Percentiles rank a stretch among this genome's conserved stretches.
Conservation (phyloP, 2,797 vertebrate species). For the Melanotaenia trifasciata region DNA sequence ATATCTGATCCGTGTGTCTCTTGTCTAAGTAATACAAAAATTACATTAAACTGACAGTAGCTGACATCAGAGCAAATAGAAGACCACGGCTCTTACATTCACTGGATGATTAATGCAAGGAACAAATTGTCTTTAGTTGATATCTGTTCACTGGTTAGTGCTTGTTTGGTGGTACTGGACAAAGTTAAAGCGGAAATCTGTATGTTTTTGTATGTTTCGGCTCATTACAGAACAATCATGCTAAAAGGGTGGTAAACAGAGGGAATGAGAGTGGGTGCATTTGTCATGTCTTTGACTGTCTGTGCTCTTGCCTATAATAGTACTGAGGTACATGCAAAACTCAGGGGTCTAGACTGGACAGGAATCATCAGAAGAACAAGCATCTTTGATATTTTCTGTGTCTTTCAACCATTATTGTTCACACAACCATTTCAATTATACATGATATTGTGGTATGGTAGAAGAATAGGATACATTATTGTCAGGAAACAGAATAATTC, state of each 20-base stretch:
- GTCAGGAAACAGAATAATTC: too few species aligned
- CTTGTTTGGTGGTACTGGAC: slow-evolving; percentile 11
- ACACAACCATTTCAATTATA: too few species aligned
- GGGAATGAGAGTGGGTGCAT: background rate
- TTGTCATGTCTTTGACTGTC: background rate
- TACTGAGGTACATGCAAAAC: background rate
- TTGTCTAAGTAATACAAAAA: slow-evolving; percentile 42
- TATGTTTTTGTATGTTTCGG: background rate
- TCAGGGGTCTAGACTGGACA: background rate
- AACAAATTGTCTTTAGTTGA: slow-evolving; percentile 2
- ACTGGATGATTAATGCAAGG: slow-evolving; percentile 7
- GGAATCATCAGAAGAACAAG: background rate
- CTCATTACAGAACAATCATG: background rate
- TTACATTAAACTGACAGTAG: slow-evolving; percentile 32
- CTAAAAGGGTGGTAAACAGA: background rate
- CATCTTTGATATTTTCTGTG: too few species aligned
- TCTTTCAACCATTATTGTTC: too few species aligned
- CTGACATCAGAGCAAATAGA: slow-evolving; percentile 29
- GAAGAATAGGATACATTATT: too few species aligned
- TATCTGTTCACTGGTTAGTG: slow-evolving; percentile 1
- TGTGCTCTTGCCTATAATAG: background rate
- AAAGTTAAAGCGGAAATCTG: background rate
- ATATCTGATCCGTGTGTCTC: slow-evolving; percentile 31
- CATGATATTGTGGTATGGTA: too few species aligned
- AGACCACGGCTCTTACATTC: slow-evolving; percentile 1